A percentile compares a stretch with the other conserved stretches of the same genome.
Conservation (phyloP, 2,888 invertebrate genomes). For the Nomada hirtipes region DNA sequence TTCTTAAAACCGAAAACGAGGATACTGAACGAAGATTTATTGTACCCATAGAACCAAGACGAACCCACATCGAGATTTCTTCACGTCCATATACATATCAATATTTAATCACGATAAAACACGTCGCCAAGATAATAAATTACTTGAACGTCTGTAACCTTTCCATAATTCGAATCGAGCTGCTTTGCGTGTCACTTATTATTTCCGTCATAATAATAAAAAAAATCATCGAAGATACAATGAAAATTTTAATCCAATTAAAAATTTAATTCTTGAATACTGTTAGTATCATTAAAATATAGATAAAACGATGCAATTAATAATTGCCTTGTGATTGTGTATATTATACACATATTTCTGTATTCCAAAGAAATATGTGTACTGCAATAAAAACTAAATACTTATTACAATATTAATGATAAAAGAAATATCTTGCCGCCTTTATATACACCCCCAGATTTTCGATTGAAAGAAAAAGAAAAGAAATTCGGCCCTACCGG, state of each 20-base stretch:
- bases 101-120: slow-evolving; percentile 67
- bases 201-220: background rate
- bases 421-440: background rate
- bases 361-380: no score
- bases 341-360: no score
- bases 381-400: no score
- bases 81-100: slow-evolving; percentile 47
- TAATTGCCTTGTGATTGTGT: no score
- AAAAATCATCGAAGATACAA: background rate
- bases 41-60: slow-evolving; percentile 10
- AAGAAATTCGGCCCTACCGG: background rate
- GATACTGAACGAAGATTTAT: slow-evolving; percentile 27
- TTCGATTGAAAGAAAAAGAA: no score
- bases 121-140: slow-evolving; percentile 62
- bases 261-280: no score
- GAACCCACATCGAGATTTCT: slow-evolving; percentile 27
- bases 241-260: background rate
- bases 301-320: no score
- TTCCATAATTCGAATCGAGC: slow-evolving; percentile 12
- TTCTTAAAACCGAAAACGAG: no score
- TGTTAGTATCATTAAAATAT: no score
- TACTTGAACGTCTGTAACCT: slow-evolving; percentile 39
- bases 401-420: no score
- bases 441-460: no score
- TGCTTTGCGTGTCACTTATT: background rate